A percentile compares a stretch with the other conserved stretches of the same genome.
Evolutionary conservation across 2,797 vertebrate species (phyloP).

Genomic region (Neoniphon sammara): DNA sequence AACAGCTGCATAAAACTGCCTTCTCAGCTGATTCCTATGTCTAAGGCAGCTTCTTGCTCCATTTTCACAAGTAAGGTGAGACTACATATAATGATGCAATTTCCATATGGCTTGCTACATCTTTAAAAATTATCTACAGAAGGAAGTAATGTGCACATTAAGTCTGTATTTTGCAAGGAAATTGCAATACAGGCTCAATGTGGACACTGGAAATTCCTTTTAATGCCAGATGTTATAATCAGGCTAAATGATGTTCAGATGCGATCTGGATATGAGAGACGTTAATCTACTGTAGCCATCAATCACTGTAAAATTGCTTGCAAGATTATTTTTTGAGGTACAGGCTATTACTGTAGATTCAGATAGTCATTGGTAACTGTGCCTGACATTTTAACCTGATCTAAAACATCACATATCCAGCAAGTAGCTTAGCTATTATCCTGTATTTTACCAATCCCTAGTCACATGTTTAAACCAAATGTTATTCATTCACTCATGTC

Average conservation of each 20-base stretch:
- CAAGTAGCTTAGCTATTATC: constrained; percentile 17
- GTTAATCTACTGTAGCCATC: background rate
- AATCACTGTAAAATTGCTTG: background rate
- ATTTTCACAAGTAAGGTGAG: too few species aligned
- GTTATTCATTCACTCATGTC: constrained; percentile 35
- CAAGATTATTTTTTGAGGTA: background rate
- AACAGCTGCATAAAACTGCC: background rate
- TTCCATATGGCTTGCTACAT: background rate
- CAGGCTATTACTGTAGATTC: background rate
- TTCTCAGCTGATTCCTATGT: background rate
- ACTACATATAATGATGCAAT: too few species aligned
- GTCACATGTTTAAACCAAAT: constrained; percentile 10
- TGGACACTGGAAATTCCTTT: background rate
- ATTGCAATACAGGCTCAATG: background rate
- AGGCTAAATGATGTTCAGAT: too few species aligned
- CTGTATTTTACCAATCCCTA: background rate
- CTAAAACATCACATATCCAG: constrained; percentile 1
- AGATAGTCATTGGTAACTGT: background rate
- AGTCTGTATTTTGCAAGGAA: background rate
- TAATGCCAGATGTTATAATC: too few species aligned
- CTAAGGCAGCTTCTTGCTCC: background rate
- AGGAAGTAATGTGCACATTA: background rate
- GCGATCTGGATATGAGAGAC: background rate
- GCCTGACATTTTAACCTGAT: background rate
- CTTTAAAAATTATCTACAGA: background rate